Base-by-base conservation (phyloP, 2,888 invertebrate species). In the Sinelater perroti region DNA sequence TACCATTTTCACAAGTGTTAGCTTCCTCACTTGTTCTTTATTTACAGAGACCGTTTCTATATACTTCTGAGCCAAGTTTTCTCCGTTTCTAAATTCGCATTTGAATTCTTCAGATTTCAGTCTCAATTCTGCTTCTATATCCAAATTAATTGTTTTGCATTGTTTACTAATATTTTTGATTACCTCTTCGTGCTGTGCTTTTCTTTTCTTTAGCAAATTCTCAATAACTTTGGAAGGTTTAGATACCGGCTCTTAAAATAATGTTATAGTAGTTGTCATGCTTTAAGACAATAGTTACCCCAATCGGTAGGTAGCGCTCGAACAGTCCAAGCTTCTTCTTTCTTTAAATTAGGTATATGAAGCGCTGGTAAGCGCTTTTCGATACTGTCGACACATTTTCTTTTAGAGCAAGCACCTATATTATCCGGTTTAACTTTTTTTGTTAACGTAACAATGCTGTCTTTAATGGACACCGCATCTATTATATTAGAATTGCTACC, bases 111-210 rank as follows among this genome's bases (percentile, higher is more conserved):
- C 64, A 1, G 69, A 60, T 58, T 61, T 46, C 14, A 54, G 14
- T 50, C 64, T 56, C 13, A 72, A 66, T 42, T 67, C 53, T 11
- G 59, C 56, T 52, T 71, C 69, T 3, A 68, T 57, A 40, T 69
- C 64, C 7, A 49, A 14, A 45, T 70, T 71, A 17, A 70, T 60
- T 30, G 60, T 53, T 18, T 38, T 50, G 42, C 67, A 67, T 31
- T 58, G 56, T 5, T 20, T 17, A 16, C 54, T 40, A 46, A 73
- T 63, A 14, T 57, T 47, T 24, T 60, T 50, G 7, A 72, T 31
- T 13, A 62, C 52, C 2, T 52, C 24, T 24, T 68, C 57, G 44
- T 72, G 70, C 4, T 55, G 60, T 2, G 36, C 11, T 61, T 63
- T 61, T 30, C 66, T 58, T 49, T 64, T 69, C 35, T 49, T 26